Evolutionary conservation across 2,113 vertebrate species (phyloP), one percentile per base, ranked within the genome.

Genomic region (Rhabdornis inornatus): DNA sequence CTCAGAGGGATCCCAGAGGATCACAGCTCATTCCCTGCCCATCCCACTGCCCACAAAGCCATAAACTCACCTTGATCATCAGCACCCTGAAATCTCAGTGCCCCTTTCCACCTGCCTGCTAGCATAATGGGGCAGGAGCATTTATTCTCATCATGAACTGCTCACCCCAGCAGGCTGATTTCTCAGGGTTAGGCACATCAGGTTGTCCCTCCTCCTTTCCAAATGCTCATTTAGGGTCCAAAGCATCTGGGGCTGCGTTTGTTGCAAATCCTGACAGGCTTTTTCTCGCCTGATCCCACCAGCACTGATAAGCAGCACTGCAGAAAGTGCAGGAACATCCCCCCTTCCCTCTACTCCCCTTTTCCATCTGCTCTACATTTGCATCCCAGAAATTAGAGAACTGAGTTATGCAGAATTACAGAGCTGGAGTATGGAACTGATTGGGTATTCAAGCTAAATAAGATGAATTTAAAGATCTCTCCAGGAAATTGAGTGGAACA

Each of bases 401-500:
- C 97, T 95, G 40, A 87, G 97, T 86, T 97, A 94, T 95, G 94
- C 5, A 72, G 97, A 95, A 96, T 97, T 97, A 81, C 93, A 96
- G 77, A 97, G 97, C 96, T 94, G 3, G 13, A 86, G 95, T 74
- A 90, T 82, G 94, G 96, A 96, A 96, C 96, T 98, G 97, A 98
- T 98, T 98, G 98, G 97, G 44, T 72, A 93, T 42, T 97, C 97
- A 77, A 80, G 97, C 96, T 95, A 89, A 96, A 97, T 92, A 96
- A 98, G 97, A 97, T 31, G 94, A 96, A 93, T 97, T 98, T 98
- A 96, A 97, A 98, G 95, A 97, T 98, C 98, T 97, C 97, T 95
- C 97, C 98, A 98, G 98, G 98, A 98, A 98, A 98, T 98, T 98
- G 98, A 98, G 97, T 98, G 97, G 98, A 98, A 98, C 98, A 98